Conservation (phyloP, 2,888 invertebrate genomes). For the Xestobium rufovillosum region DNA sequence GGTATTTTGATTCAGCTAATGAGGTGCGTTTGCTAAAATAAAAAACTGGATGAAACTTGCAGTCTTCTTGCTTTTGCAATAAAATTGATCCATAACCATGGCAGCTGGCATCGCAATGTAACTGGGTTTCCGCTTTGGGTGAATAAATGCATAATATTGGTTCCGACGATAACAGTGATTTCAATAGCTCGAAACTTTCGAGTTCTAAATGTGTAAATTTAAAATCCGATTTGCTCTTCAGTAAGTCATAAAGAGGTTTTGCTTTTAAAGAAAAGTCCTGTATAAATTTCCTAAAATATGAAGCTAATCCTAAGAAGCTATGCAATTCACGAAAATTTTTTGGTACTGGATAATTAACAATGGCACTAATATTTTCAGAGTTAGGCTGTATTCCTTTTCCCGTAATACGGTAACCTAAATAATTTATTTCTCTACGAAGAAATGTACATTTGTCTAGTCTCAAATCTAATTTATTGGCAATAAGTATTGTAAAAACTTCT, state of each 20-base stretch:
- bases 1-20: slow-evolving; percentile 26
- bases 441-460: slow-evolving; percentile 27
- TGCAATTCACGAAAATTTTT: slow-evolving; percentile 18
- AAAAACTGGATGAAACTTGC: slow-evolving; percentile 27
- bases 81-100: slow-evolving; percentile 29
- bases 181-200: too few species aligned
- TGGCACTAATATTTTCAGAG: slow-evolving; percentile 13
- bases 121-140: slow-evolving; percentile 26
- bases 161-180: too few species aligned
- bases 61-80: slow-evolving; percentile 27
- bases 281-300: slow-evolving; percentile 27
- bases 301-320: slow-evolving; percentile 24
- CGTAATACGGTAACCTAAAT: slow-evolving; percentile 26
- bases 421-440: slow-evolving; percentile 21
- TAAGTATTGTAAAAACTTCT: slow-evolving; percentile 17
- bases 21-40: slow-evolving; percentile 32
- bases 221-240: slow-evolving; percentile 24
- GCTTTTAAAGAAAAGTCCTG: slow-evolving; percentile 22
- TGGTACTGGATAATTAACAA: slow-evolving; percentile 21
- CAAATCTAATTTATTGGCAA: slow-evolving; percentile 19
- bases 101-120: slow-evolving; percentile 32
- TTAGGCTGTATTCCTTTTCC: slow-evolving; percentile 18
- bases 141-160: slow-evolving; percentile 28
- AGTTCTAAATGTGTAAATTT: too few species aligned
- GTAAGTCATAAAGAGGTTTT: slow-evolving; percentile 23